Evolutionary conservation across 2,888 invertebrate species (phyloP), one percentile per base, ranked within the genome.

Genomic region (Nymphalis urticae): DNA sequence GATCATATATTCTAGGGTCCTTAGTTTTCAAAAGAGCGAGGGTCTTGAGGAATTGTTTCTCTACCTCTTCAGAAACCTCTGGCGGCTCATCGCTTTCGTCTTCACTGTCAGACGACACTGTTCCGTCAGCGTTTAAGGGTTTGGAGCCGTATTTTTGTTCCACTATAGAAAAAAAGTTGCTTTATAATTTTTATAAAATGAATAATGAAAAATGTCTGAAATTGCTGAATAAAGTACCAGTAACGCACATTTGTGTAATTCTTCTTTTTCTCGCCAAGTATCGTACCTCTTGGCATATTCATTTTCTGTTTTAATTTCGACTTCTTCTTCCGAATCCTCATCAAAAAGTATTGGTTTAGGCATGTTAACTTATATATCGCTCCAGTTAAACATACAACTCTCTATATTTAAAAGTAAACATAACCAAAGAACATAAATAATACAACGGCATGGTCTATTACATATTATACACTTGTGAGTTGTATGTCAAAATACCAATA

Each of bases 1-100:
- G 94, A 81, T 98, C 95, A 86, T 99, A 99, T 73, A 98, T 98
- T 76, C 94, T 94, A 0, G 98, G 97, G 90, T 98, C 97, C 82
- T 97, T 97, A 59, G 95, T 96, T 84, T 98, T 98, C 59, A 99
- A 86, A 63, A 95, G 95, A 0, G 98, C 94, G 2, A 98, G 89
- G 0, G 98, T 96, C 87, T 96, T 96, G 56, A 97, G 95, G 86
- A 99, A 99, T 74, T 97, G 96, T 75, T 96, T 95, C 81, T 99
- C 98, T 60, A 95, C 90, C 74, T 95, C 94, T 77, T 95, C 94
- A 0, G 95, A 82, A 0, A 89, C 82, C 72, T 92, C 92, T 86
- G 84, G 95, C 76, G 86, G 94, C 63, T 91, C 94, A 75, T 94
- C 95, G 77, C 94, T 94, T 68, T 95, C 95, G 77, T 95, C 95